phyloP scores from a whole-genome alignment of 2,113 vertebrate species.

The Elephas maximus region DNA sequence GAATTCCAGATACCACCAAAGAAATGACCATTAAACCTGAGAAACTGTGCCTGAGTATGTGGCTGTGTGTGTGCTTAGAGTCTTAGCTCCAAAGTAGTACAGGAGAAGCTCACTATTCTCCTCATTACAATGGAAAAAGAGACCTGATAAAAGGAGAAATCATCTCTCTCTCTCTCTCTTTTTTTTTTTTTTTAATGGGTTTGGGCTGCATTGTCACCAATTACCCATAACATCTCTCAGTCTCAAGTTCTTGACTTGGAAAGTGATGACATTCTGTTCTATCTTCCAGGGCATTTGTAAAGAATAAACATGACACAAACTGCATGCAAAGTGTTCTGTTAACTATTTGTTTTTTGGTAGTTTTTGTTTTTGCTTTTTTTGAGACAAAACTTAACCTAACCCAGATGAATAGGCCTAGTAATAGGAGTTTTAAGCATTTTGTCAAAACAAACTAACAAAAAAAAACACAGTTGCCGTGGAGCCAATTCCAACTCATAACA shows the following conservation, averaged over 20 bases:
- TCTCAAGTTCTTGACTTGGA: neutral
- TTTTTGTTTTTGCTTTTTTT: neutral
- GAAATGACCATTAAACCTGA: neutral
- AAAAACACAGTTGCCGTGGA: no score
- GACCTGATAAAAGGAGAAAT: neutral
- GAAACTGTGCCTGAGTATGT: neutral
- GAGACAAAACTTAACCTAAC: slow-evolving; percentile 30
- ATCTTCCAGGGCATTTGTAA: neutral
- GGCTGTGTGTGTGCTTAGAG: neutral
- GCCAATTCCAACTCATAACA: no score
- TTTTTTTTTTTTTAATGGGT: neutral
- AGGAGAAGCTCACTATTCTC: neutral
- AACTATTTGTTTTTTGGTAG: slow-evolving; percentile 12
- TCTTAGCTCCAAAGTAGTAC: neutral
- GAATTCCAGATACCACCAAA: neutral
- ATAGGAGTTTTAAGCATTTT: neutral
- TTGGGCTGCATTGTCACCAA: neutral
- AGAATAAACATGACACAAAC: slow-evolving; percentile 6
- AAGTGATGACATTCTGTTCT: neutral
- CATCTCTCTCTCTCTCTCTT: neutral
- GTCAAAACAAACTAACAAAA: no score
- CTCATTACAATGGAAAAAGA: neutral
- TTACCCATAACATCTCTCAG: neutral
- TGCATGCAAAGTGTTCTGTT: neutral
- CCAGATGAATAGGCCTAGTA: neutral